A percentile compares a stretch with the other conserved stretches of the same genome.
Conservation (phyloP, 2,888 invertebrate genomes). For the Cremastobaeus sp. region DNA sequence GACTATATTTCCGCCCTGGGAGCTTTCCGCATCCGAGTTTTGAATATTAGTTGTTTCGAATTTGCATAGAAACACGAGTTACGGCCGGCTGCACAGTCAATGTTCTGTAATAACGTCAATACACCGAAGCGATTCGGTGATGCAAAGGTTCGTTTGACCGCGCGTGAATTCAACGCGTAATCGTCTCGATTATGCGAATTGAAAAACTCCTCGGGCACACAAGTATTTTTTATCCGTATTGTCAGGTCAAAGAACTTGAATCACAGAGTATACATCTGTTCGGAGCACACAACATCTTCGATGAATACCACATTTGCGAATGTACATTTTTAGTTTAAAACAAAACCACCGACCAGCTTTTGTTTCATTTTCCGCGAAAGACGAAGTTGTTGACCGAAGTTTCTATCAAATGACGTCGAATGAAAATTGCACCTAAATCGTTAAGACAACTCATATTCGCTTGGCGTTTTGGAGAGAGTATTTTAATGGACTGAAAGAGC, state of each 20-base stretch:
- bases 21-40: constrained; percentile 57
- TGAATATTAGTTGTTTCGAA: constrained; percentile 52
- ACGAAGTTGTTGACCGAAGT: no score
- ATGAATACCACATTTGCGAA: not conserved
- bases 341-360: not conserved
- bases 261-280: constrained; percentile 39
- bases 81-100: constrained; percentile 53
- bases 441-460: constrained; percentile 33
- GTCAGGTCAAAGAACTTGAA: constrained; percentile 50
- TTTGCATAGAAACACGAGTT: constrained; percentile 60
- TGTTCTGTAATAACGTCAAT: constrained; percentile 60
- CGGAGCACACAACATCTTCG: constrained; percentile 11
- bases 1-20: constrained; percentile 54
- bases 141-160: constrained; percentile 58
- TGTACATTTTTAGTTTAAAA: constrained; percentile 1
- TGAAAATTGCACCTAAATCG: constrained; percentile 12
- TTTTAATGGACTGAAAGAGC: constrained; percentile 46
- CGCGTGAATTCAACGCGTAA: constrained; percentile 61
- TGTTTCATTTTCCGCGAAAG: no score
- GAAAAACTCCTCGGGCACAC: constrained; percentile 59
- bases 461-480: constrained; percentile 58
- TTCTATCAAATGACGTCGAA: not conserved
- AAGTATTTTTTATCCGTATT: constrained; percentile 42
- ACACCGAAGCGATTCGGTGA: constrained; percentile 55
- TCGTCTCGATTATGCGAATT: constrained; percentile 60